Percentiles rank a stretch among this genome's conserved stretches.
Evolutionary conservation across 2,797 vertebrate genomes (phyloP).

Genomic region (Pseudochirops corinnae): DNA sequence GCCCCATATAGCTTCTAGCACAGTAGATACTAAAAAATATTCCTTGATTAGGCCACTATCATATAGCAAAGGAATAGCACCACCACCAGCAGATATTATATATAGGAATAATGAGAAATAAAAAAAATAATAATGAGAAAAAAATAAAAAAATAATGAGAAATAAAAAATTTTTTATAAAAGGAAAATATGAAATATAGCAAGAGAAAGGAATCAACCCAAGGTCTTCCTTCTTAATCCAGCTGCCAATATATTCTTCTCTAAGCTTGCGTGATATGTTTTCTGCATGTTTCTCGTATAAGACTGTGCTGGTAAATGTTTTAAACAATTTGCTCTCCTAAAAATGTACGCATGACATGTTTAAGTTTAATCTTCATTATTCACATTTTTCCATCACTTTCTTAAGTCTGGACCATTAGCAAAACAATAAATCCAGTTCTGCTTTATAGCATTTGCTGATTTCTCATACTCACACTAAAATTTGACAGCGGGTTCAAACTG

Average conservation of each 20-base stretch:
- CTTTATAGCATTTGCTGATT: not conserved
- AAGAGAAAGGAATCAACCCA: slow-evolving; percentile 17
- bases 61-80: not conserved
- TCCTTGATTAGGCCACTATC: not conserved
- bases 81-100: slow-evolving; percentile 37
- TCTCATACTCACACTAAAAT: not conserved
- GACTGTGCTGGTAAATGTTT: not conserved
- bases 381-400: not conserved
- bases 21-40: not conserved
- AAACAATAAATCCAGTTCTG: not conserved
- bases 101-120: not conserved
- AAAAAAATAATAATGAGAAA: no score
- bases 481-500: not conserved
- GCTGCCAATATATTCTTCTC: not conserved
- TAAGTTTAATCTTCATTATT: not conserved
- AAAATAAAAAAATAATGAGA: not conserved
- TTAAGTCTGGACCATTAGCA: not conserved
- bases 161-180: slow-evolving; percentile 37
- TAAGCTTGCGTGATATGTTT: not conserved
- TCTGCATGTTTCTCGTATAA: not conserved
- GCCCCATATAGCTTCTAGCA: slow-evolving; percentile 25
- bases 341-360: not conserved
- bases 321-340: not conserved
- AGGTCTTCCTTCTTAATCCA: not conserved
- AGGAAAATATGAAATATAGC: slow-evolving; percentile 53